These are phyloP conservation scores for Microvelia longipes DNA, from an alignment of 1,140 invertebrate species.

Conservation along the genomic window DNA sequence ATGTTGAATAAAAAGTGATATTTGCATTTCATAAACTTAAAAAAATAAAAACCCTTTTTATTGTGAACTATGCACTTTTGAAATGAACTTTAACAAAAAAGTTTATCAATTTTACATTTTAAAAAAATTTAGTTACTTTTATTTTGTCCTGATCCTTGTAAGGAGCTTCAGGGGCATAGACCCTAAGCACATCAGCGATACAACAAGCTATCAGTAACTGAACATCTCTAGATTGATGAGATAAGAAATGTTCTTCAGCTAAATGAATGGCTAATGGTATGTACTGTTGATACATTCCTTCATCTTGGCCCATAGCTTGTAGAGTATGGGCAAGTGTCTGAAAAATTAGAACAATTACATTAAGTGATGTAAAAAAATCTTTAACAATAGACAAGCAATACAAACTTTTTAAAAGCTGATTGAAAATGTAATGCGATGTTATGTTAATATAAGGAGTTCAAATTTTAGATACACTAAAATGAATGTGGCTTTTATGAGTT, in stretches of 20 bases:
- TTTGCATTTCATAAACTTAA: too few relatives aligned
- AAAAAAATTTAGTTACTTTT: too few relatives aligned
- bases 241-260: slow-evolving; percentile 81
- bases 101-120: too few relatives aligned
- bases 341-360: slow-evolving; percentile 14
- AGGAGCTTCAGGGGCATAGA: slow-evolving; percentile 97
- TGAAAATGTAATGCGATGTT: too few relatives aligned
- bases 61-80: too few relatives aligned
- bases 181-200: slow-evolving; percentile 87
- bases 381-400: slow-evolving; percentile 7
- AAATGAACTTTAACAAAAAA: too few relatives aligned
- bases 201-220: slow-evolving; percentile 89
- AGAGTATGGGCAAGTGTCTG: slow-evolving; percentile 76
- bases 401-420: too few relatives aligned
- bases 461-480: too few relatives aligned
- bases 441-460: too few relatives aligned
- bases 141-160: slow-evolving; percentile 91
- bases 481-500: too few relatives aligned
- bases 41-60: too few relatives aligned
- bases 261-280: slow-evolving; percentile 85
- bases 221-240: slow-evolving; percentile 81
- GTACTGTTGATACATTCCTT: slow-evolving; percentile 82
- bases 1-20: too few relatives aligned
- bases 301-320: slow-evolving; percentile 91
- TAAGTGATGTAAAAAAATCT: not conserved